Conservation (phyloP, 1,140 invertebrate species). For the Ptiloglossa arizonensis region DNA sequence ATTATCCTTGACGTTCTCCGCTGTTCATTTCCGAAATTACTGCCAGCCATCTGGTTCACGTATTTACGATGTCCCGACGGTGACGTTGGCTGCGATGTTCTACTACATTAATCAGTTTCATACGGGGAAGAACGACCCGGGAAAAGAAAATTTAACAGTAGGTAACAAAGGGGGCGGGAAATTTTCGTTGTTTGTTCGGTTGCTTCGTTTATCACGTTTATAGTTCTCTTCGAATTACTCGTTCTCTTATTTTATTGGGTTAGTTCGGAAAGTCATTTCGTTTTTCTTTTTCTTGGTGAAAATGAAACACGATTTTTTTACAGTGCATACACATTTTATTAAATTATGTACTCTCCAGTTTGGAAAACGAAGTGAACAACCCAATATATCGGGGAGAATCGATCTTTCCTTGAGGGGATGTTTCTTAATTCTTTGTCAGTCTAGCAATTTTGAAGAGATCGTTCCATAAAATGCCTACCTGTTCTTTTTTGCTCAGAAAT, state of each 20-base stretch:
- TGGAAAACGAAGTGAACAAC: too few relatives aligned
- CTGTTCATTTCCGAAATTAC: slow-evolving; percentile 53
- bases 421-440: too few relatives aligned
- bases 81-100: slow-evolving; percentile 18
- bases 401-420: too few relatives aligned
- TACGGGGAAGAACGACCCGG: not conserved
- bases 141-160: not conserved
- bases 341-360: too few relatives aligned
- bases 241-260: not conserved
- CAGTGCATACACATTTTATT: too few relatives aligned
- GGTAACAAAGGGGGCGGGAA: not conserved
- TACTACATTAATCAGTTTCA: slow-evolving; percentile 32
- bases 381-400: too few relatives aligned
- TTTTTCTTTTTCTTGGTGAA: too few relatives aligned
- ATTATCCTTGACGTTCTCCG: slow-evolving; percentile 39
- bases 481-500: too few relatives aligned
- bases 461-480: too few relatives aligned
- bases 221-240: not conserved
- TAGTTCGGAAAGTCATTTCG: too few relatives aligned
- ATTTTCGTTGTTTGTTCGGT: not conserved
- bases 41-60: slow-evolving; percentile 46
- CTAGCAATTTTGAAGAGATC: too few relatives aligned
- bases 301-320: too few relatives aligned
- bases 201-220: not conserved
- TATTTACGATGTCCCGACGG: slow-evolving; percentile 54